Evolutionary conservation across 2,113 vertebrate genomes (phyloP).

Genomic region (Tychaedon coryphoeus): DNA sequence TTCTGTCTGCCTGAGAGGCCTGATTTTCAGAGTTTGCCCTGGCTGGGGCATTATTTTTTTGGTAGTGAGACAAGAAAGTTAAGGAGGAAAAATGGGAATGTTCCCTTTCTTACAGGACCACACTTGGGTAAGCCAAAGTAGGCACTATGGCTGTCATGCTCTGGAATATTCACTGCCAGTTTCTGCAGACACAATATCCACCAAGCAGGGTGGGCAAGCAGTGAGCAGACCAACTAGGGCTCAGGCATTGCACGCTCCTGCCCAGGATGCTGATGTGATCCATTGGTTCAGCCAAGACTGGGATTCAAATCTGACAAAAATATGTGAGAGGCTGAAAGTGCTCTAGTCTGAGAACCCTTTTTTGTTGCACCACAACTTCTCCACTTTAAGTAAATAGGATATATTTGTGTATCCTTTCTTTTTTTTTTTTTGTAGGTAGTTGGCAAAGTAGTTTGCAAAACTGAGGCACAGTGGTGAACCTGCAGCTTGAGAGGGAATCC

Average conservation of each 20-base stretch:
- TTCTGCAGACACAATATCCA: background rate
- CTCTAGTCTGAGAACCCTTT: background rate
- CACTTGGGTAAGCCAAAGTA: background rate
- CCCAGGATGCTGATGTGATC: background rate
- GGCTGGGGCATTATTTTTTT: background rate
- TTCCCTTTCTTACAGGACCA: background rate
- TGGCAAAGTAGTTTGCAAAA: background rate
- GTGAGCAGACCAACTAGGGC: fast-evolving
- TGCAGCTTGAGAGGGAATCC: background rate
- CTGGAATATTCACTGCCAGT: background rate
- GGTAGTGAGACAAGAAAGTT: background rate
- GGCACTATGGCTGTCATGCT: background rate
- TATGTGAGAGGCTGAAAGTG: background rate
- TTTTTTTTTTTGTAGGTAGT: background rate
- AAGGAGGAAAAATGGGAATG: background rate
- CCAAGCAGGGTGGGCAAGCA: background rate
- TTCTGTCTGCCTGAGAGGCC: background rate
- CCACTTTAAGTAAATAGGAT: background rate
- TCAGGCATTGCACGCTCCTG: background rate
- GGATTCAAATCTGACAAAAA: background rate
- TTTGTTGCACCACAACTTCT: background rate
- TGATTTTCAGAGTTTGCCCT: background rate
- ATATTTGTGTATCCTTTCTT: background rate
- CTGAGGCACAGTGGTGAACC: background rate
- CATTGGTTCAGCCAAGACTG: background rate